A percentile compares a stretch with the other conserved stretches of the same genome.
Evolutionary conservation across 2,797 vertebrate genomes (phyloP).

Genomic region (Halcyon leucocephala): DNA sequence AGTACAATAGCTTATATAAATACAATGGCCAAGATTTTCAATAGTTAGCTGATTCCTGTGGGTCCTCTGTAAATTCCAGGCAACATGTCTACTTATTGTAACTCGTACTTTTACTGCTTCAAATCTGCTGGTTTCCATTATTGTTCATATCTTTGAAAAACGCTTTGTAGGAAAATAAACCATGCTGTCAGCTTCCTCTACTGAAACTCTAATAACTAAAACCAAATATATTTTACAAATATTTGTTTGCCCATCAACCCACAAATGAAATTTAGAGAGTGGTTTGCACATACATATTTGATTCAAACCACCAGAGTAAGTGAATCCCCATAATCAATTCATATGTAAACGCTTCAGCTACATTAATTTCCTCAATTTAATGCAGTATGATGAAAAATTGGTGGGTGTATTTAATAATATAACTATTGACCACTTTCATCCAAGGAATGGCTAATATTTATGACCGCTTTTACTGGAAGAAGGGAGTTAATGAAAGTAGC

Average conservation of each 20-base stretch:
- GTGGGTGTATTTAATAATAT: not conserved
- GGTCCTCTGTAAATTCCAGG: not conserved
- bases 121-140: not conserved
- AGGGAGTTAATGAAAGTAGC: not conserved
- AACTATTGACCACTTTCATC: not conserved
- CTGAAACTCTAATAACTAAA: not conserved
- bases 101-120: not conserved
- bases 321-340: not conserved
- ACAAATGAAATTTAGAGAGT: not conserved
- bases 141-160: not conserved
- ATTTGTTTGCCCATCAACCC: not conserved
- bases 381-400: not conserved
- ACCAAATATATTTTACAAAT: not conserved
- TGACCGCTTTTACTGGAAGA: not conserved
- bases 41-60: not conserved
- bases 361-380: not conserved
- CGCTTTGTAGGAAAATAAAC: not conserved
- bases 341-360: not conserved
- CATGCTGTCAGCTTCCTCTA: not conserved
- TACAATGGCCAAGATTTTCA: not conserved
- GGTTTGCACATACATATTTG: not conserved
- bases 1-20: not conserved
- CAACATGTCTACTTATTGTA: not conserved
- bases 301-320: not conserved
- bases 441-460: not conserved